Evolutionary conservation across 2,113 vertebrate genomes (phyloP), one percentile per base, ranked within the genome.

Genomic region (Aplodontia rufa): DNA sequence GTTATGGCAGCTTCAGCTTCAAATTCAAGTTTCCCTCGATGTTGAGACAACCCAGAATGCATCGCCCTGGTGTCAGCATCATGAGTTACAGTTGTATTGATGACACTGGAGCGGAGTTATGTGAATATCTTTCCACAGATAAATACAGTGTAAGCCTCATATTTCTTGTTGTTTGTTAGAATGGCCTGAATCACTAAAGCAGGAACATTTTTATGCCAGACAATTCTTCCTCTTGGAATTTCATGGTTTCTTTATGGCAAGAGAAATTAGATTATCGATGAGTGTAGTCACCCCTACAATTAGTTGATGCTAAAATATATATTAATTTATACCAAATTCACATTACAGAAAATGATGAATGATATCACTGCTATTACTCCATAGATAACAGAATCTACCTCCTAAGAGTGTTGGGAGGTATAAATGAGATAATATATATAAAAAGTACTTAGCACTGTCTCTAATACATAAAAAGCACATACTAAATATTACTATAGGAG

Each of bases 101-200:
- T 89, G 64, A 92, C 47, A 91, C 53, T 9, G 64, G 47, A 87
- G 89, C 4, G 81, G 64, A 55, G 58, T 81, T 95, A 76, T 42
- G 80, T 87, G 82, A 96, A 87, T 96, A 93, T 71, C 89, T 84
- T 93, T 95, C 93, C 92, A 82, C 1, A 1, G 95, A 96, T 95
- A 96, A 94, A 96, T 90, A 94, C n/a, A 78, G 16, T 53, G 42
- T 94, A 87, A 94, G 62, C 6, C 3, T 42, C 42, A 74, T 78
- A 96, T 90, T 96, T 97, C 88, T 93, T 71, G 30, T n/a, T 78
- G 53, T 89, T 94, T 55, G 62, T 95, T 96, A 95, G 64, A 95
- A 95, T 75, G 88, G 49, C 64, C 81, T 91, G 75, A 97, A 80
- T 91, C n/a, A 89, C 85, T 53, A 90, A 94, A 93, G 71, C 37